Base-by-base conservation (phyloP, 2,113 vertebrate genomes). In the Tursiops truncatus region DNA sequence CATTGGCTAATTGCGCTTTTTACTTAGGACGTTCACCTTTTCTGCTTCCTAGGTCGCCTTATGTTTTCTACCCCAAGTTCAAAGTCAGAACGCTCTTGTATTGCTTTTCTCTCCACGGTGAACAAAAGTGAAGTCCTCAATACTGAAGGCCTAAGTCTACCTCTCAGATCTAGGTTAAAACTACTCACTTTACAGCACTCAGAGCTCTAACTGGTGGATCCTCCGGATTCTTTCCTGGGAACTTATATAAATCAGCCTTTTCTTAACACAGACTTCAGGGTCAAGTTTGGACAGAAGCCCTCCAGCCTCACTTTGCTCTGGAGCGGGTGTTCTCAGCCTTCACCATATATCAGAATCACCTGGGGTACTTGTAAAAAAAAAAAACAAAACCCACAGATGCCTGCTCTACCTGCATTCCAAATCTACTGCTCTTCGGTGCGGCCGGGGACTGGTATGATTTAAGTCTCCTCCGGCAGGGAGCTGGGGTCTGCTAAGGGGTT, bases 361-460 rank as follows among this genome's bases (percentile, higher is more conserved):
- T 56, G 62, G 44, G 14, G 60, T 26, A 26, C 28, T 74, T 71
- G 10, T 21, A 12, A n/a, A 44, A 53, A 53, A 18, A 18, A 17
- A 17, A 6, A 50, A 12, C 6, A 5, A 23, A 18, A 41, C 25
- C 12, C 1, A 58, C 0, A 31, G 11, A 5, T 82, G 20, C 26
- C 47, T 68, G 3, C 26, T 5, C 13, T 9, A 31, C 26, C 10
- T 23, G 18, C 6, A 0, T 70, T 58, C 33, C 33, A 67, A 95
- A 89, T 44, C 44, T 5, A 5, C 28, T 41, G n/a, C 18, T 44
- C 33, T 47, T 15, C 0, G 4, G 41, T 25, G 60, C 23, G 5
- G 5, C 25, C 25, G 7, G 38, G 17, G 13, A 7, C 11, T 12
- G 33, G 6, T 17, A 2, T 47, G 14, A 4, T 53, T 74, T 88